Evolutionary conservation across 1,140 invertebrate species (phyloP).

Genomic region (Nasonia giraulti): DNA sequence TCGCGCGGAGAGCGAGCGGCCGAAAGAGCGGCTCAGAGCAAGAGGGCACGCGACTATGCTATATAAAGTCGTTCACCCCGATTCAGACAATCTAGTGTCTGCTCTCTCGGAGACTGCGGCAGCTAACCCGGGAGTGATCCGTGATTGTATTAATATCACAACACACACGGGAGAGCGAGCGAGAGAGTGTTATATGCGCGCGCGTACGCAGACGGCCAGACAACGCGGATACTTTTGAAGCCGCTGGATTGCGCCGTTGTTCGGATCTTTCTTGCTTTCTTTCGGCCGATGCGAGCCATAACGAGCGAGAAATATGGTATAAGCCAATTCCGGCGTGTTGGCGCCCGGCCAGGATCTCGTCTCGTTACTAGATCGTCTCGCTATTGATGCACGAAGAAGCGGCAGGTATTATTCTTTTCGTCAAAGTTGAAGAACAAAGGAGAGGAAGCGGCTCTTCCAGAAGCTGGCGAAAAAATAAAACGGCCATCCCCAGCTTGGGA

Average conservation of each 20-base stretch:
- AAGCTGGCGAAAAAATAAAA: no score
- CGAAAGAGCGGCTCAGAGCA: background rate
- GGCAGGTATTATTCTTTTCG: background rate
- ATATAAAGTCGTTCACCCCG: constrained; percentile 76
- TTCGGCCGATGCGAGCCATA: constrained; percentile 26
- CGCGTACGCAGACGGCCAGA: background rate
- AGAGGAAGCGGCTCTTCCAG: no score
- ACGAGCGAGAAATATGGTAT: constrained; percentile 47
- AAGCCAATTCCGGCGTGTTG: constrained; percentile 32
- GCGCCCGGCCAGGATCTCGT: constrained; percentile 7
- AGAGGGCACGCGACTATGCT: constrained; percentile 57
- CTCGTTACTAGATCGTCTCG: constrained; percentile 11
- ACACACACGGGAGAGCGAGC: constrained; percentile 63
- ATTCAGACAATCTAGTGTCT: constrained; percentile 76
- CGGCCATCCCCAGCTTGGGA: background rate
- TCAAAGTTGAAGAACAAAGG: background rate
- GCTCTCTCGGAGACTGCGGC: constrained; percentile 63
- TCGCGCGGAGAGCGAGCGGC: background rate
- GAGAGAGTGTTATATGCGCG: background rate
- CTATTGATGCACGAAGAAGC: background rate
- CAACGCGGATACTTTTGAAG: constrained; percentile 41
- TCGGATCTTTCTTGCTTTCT: constrained; percentile 17
- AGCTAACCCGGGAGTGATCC: constrained; percentile 73
- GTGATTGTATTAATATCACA: constrained; percentile 76
- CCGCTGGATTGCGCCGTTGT: background rate